Evolutionary conservation across 2,888 invertebrate genomes (phyloP), one percentile per base, ranked within the genome.

Genomic region (Tipula helvola): DNA sequence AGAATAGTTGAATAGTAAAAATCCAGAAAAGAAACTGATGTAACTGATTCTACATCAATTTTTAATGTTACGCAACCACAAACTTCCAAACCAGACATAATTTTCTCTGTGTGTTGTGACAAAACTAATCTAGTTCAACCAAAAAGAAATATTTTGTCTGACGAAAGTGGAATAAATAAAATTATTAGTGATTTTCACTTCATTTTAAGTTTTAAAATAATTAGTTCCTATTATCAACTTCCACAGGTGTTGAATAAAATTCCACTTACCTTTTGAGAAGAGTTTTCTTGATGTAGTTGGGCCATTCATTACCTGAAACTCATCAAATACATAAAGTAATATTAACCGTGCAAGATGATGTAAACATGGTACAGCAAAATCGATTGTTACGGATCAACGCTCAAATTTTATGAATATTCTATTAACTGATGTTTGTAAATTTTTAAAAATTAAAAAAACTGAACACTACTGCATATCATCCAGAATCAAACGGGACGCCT

Each of bases 261-360:
- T 18, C 5, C 41, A 5, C 41, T 41, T 41, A 8, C 85, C 85
- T 10, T 85, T 85, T 13, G 42, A 85, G 36, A 41, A 42, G 42
- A 42, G 44, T 7, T 85, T 85, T 85, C 42, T 85, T 7, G 85
- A 85, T 28, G 44, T 85, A 5, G 85, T 85, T 5, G 85, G 85
- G n/a, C n/a, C n/a, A n/a, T n/a, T n/a, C n/a, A n/a, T n/a, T n/a
- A 0, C 85, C 5, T 8, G 10, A 41, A 10, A 10, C 41, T 41
- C 41, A 42, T 28, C 18, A 42, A 85, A n/a, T 1, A 2, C 5
- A 18, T 86, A 41, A 41, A 41, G 41, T 41, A 41, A 10, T 41
- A 41, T 41, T 91, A 13, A 90, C 90, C 0, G 16, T 90, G 2
- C 89, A 90, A 88, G 89, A 90, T 84, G 89, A 90, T 86, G 86